Percentiles rank a stretch among this genome's conserved stretches.
phyloP scores from a whole-genome alignment of 2,888 invertebrate genomes.

The Orchesellides sinensis region DNA sequence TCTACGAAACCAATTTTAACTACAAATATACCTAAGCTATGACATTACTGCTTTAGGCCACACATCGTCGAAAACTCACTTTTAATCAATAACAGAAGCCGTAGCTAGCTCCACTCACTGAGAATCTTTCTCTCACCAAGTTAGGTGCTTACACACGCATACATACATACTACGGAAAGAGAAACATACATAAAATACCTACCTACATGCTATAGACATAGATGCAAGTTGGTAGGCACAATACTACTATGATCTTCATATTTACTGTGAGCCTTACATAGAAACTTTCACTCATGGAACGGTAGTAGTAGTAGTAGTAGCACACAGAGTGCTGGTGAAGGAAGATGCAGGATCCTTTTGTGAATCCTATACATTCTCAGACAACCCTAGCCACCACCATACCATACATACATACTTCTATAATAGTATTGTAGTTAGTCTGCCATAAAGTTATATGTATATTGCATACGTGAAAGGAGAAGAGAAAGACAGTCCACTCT shows the following conservation, averaged over 20 bases:
- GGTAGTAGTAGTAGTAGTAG: neutral
- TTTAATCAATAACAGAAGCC: constrained; percentile 60
- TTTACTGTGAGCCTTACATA: too few species aligned
- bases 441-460: too few species aligned
- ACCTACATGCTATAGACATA: too few species aligned
- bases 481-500: too few species aligned
- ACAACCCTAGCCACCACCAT: too few species aligned
- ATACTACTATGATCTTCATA: too few species aligned
- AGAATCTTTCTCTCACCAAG: constrained; percentile 17
- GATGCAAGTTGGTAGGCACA: too few species aligned
- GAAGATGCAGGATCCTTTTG: neutral
- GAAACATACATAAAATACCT: too few species aligned
- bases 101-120: constrained; percentile 17
- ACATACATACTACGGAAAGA: constrained; percentile 8
- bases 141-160: neutral
- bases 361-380: neutral
- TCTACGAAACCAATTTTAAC: constrained; percentile 56
- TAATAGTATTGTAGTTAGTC: too few species aligned
- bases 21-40: constrained; percentile 43
- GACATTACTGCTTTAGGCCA: constrained; percentile 45
- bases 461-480: too few species aligned
- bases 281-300: too few species aligned
- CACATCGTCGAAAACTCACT: constrained; percentile 51
- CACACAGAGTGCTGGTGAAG: neutral
- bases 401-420: too few species aligned